These are phyloP conservation scores for Eleginops maclovinus DNA, from an alignment of 2,113 vertebrate genomes.

Conservation along the genomic window DNA sequence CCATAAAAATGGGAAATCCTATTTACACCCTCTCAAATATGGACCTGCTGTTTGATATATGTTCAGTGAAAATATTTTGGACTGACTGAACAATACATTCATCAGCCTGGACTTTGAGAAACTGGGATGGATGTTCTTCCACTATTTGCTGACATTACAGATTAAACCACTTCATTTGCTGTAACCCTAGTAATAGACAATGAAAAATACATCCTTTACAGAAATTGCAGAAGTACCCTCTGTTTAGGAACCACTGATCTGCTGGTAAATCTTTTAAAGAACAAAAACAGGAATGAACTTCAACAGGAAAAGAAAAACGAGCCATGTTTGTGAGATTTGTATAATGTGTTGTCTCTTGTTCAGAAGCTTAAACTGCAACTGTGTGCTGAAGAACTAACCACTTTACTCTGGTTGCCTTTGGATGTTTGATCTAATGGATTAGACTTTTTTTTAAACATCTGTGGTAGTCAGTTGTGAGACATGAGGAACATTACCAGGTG, in stretches of 20 bases:
- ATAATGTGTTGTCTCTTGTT: constrained; percentile 2
- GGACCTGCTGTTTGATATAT: too few relatives aligned
- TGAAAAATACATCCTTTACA: neutral
- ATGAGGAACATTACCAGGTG: neutral
- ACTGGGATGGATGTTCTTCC: too few relatives aligned
- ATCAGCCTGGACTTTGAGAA: too few relatives aligned
- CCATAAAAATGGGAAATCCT: too few relatives aligned
- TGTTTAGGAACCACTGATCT: neutral
- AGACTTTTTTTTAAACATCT: neutral
- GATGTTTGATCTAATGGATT: neutral
- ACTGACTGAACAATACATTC: too few relatives aligned
- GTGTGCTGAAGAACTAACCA: neutral
- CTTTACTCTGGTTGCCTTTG: neutral
- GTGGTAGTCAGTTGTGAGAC: neutral
- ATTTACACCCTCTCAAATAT: too few relatives aligned
- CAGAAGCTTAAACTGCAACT: neutral
- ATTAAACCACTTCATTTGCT: too few relatives aligned
- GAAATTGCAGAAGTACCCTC: neutral
- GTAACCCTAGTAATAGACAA: neutral
- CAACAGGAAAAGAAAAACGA: neutral
- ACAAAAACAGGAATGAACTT: neutral
- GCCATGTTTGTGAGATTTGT: neutral
- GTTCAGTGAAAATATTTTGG: too few relatives aligned
- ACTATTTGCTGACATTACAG: too few relatives aligned
- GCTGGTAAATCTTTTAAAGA: neutral